Base-by-base conservation (phyloP, 2,113 vertebrate genomes). In the Tamias sibiricus region DNA sequence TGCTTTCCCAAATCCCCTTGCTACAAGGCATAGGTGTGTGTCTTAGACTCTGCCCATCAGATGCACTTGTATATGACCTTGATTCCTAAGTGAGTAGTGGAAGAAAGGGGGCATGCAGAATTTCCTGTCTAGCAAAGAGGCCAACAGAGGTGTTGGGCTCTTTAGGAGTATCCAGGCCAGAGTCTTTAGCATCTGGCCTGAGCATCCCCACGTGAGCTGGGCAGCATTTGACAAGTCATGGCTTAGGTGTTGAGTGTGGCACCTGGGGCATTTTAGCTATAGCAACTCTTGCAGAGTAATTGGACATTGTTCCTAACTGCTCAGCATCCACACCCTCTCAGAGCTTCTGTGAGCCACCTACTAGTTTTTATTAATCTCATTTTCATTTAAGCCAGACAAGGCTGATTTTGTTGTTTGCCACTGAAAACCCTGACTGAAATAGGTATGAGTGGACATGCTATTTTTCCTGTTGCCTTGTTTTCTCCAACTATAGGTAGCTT, bases 401-500 rank as follows among this genome's bases (percentile, higher is more conserved):
- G 13, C 84, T 35, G 49, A 83, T 90, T 69, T 96, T 88, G 37
- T 47, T 90, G 44, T 72, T 91, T 82, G 24, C 44, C 35, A 76
- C 14, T 76, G 82, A 68, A 83, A 89, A 68, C 72, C 3, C 37
- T 75, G 44, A 75, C 37, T 49, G 42, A 94, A 94, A 62, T 66
- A 95, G 35, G 35, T 74, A 19, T 79, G 75, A 82, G 40, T 75
- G 64, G 35, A 49, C 3, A 42, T 35, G 5, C 1, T 90, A 8
- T 64, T 72, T 69, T 37, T 77, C 59, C 12, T 42, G 17, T 57
- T 74, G 32, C 8, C 26, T 82, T 2, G 16, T 76, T 59, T 82
- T 76, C 40, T 83, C 47, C 24, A 42, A 37, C 40, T 35, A 12
- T 28, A 76, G 16, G 28, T 9, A 68, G 69, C 40, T 74, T 47